Base-by-base conservation (phyloP, 2,797 vertebrate species). In the Sandelia bainsii region DNA sequence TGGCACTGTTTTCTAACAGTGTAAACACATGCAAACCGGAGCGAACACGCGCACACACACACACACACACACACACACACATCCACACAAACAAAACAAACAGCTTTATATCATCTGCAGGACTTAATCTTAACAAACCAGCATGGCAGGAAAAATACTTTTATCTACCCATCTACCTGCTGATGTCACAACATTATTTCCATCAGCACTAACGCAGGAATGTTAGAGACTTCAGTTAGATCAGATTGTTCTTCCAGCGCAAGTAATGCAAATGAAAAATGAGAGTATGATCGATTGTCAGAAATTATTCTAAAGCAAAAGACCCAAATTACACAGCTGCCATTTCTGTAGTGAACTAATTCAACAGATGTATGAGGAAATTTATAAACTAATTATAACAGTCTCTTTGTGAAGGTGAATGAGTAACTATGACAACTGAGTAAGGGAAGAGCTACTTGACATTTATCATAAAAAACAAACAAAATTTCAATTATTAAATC, bases 1-100 rank as follows among this genome's bases (percentile, higher is more conserved):
- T 96, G 96, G 77, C 90, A 96, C 65, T 96, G 94, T 83, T 98
- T 99, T 92, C 98, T 99, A 90, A 66, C 69, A 65, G 14, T 66
- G 56, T 52, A 69, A 77, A 58, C 73, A 73, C 20, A 67, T 5
- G 69, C 11, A 58, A 9, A 27, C 6, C 74, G 4, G 42, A 2
- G 19, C 1, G 51, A 1, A 66, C 5, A 46, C 4, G 48, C 45
- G 34, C n/a, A 22, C 12, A 49, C 42, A 57, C 75, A 72, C 22
- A 68, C 6, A 83, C 45, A 32, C 23, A 72, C 20, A 57, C 8
- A 39, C 13, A 72, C 6, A 45, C 4, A 20, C 0, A 59, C 1
- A 69, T 2, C 34, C 3, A 58, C 19, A 58, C 74, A 72, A 6
- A 34, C 9, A 34, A 46, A 1, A 53, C 0, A 65, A 25, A 34